Conservation (phyloP, 2,113 vertebrate genomes). For the Suncus etruscus region DNA sequence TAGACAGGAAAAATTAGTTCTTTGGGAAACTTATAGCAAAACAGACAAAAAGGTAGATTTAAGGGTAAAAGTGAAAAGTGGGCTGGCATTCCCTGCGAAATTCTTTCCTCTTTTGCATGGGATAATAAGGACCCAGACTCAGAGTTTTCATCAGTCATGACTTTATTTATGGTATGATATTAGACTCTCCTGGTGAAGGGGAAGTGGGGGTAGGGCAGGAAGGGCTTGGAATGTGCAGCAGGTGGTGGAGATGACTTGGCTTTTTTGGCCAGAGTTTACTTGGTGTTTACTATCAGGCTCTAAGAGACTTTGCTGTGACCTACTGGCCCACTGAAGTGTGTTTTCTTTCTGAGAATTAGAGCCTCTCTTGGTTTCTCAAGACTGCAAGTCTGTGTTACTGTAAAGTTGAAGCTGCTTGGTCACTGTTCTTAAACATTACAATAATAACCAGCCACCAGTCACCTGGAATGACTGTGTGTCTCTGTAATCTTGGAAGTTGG, state of each 20-base stretch:
- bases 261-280: constrained; percentile 13
- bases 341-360: constrained; percentile 7
- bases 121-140: not conserved
- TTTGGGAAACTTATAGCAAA: constrained; percentile 4
- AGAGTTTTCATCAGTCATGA: not conserved
- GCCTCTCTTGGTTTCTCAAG: not conserved
- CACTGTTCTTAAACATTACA: not conserved
- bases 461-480: not conserved
- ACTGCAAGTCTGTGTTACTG: not conserved
- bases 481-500: not conserved
- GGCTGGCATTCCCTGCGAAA: constrained; percentile 12
- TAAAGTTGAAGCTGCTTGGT: not conserved
- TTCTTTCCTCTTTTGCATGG: not conserved
- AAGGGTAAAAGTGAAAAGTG: constrained; percentile 11
- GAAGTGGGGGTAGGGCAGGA: not conserved
- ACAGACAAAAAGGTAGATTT: constrained; percentile 8
- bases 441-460: not conserved
- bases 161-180: constrained; percentile 45
- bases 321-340: constrained; percentile 59
- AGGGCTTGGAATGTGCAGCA: constrained; percentile 60
- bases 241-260: constrained; percentile 57
- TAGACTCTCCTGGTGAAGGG: not conserved
- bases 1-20: constrained; percentile 5
- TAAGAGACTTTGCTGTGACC: constrained; percentile 47
- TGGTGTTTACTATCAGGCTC: constrained; percentile 60